Evolutionary conservation across 1,140 invertebrate genomes (phyloP).

Genomic region (Bombus consobrinus): DNA sequence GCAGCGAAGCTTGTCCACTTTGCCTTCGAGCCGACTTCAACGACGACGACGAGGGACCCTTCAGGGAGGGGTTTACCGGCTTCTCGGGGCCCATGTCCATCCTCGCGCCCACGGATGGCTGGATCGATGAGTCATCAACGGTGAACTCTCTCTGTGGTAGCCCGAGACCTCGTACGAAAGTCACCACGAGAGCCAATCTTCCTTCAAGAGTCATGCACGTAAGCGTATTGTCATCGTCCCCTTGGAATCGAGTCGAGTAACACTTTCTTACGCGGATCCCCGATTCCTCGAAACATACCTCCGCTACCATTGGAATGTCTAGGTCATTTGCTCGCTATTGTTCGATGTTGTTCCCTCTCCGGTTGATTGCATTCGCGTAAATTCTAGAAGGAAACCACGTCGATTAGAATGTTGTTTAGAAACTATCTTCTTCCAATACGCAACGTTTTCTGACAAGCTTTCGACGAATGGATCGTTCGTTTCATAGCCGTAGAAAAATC

Average conservation of each 20-base stretch:
- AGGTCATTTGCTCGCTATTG: constrained; percentile 27
- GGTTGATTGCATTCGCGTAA: not conserved
- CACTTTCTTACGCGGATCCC: not conserved
- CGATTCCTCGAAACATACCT: not conserved
- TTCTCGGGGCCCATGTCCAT: constrained; percentile 67
- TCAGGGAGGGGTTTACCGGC: constrained; percentile 54
- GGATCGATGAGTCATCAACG: constrained; percentile 77
- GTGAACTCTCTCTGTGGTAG: constrained; percentile 80
- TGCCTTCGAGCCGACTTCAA: constrained; percentile 82
- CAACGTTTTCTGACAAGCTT: too few species aligned
- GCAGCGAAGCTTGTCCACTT: constrained; percentile 94
- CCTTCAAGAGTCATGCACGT: constrained; percentile 65
- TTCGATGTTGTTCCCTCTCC: not conserved
- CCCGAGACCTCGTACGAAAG: constrained; percentile 74
- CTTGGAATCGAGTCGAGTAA: not conserved
- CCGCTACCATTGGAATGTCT: constrained; percentile 10
- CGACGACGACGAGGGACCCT: constrained; percentile 63
- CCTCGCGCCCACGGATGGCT: constrained; percentile 70
- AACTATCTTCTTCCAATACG: not conserved
- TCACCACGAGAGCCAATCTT: constrained; percentile 66
- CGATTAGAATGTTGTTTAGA: constrained; percentile 4
- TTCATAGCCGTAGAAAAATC: too few species aligned
- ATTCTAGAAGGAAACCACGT: not conserved
- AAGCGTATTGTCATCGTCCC: constrained; percentile 45
- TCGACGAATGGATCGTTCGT: too few species aligned